Conservation (phyloP, 2,113 vertebrate genomes). For the Hippocampus guttulatus region DNA sequence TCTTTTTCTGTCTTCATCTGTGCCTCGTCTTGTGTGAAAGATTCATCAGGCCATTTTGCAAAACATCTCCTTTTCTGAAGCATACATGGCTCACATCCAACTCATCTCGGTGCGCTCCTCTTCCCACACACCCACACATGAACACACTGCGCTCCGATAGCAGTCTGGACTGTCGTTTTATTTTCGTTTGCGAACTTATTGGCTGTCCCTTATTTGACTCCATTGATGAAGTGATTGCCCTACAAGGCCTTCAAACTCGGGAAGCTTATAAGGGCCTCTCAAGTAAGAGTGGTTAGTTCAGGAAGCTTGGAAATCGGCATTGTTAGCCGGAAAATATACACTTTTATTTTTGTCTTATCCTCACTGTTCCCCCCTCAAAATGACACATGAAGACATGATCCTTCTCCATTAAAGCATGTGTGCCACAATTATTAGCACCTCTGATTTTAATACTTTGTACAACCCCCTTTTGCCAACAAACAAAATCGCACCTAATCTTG, state of each 20-base stretch:
- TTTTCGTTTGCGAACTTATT: constrained; percentile 14
- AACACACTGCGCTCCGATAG: constrained; percentile 28
- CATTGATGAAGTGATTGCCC: constrained; percentile 4
- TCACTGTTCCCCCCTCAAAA: no score
- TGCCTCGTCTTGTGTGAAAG: constrained; percentile 36
- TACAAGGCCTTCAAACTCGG: neutral
- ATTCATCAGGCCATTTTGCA: constrained; percentile 50
- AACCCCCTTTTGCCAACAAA: no score
- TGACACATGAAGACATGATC: no score
- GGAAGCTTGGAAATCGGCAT: neutral
- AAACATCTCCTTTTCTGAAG: constrained; percentile 41
- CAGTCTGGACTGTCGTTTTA: neutral
- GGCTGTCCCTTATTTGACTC: constrained; percentile 4
- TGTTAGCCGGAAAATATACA: neutral
- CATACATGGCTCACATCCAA: constrained; percentile 17
- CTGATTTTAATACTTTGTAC: no score
- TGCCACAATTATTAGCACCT: no score
- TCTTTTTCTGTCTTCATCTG: neutral
- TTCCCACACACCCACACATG: constrained; percentile 19
- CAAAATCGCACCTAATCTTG: no score
- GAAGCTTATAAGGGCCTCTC: neutral
- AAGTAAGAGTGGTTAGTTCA: neutral
- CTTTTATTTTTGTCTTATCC: neutral
- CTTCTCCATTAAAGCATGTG: no score
- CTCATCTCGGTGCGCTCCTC: constrained; percentile 27